Evolutionary conservation across 1,140 invertebrate species (phyloP).

Genomic region (Eueides isabella): DNA sequence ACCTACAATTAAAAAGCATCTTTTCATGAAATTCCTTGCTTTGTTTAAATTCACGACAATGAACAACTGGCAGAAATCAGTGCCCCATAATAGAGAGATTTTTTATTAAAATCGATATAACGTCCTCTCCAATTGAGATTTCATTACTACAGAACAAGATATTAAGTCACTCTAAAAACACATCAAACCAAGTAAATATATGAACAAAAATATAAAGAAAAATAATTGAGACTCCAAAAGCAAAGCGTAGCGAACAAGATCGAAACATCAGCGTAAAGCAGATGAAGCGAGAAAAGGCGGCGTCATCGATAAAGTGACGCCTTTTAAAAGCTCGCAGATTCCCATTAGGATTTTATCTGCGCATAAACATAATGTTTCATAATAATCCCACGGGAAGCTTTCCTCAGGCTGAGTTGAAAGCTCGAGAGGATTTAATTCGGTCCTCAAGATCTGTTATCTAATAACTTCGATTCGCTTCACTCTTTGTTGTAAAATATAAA

Average conservation of each 20-base stretch:
- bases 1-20: too few species aligned
- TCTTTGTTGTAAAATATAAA: constrained; percentile 12
- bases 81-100: too few species aligned
- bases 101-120: too few species aligned
- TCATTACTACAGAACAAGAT: neutral
- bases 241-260: neutral
- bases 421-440: constrained; percentile 7
- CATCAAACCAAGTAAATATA: neutral
- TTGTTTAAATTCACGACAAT: too few species aligned
- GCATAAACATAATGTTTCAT: constrained; percentile 30
- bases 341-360: constrained; percentile 31
- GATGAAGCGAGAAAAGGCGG: constrained; percentile 16
- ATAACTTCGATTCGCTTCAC: constrained; percentile 13
- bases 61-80: too few species aligned
- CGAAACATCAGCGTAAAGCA: constrained; percentile 15
- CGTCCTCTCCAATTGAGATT: neutral
- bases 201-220: neutral
- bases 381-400: constrained; percentile 26
- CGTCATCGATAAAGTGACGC: constrained; percentile 19
- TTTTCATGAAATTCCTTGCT: too few species aligned
- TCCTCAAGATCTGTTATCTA: constrained; percentile 16
- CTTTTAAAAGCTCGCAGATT: constrained; percentile 25
- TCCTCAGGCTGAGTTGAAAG: constrained; percentile 18
- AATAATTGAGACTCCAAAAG: neutral
- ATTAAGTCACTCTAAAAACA: neutral